phyloP scores from a whole-genome alignment of 2,888 invertebrate genomes.

The Deilephila porcellus region DNA sequence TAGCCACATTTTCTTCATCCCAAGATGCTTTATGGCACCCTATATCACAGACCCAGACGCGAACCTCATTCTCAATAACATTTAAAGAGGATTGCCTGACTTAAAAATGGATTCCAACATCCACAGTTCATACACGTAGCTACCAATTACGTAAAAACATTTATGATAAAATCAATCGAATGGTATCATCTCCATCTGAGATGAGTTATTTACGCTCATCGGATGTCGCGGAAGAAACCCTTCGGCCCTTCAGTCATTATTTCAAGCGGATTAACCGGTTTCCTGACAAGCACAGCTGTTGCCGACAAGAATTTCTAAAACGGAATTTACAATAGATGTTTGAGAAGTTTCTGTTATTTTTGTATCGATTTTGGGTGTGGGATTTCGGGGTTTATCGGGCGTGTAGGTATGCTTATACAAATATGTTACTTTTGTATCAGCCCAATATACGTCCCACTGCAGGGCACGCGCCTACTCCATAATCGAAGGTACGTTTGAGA shows the following conservation, averaged over 20 bases:
- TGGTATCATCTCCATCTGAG: conserved; percentile 1
- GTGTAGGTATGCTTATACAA: background rate
- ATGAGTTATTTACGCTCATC: conserved; percentile 26
- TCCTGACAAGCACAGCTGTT: conserved; percentile 43
- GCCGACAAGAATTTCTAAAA: conserved; percentile 14
- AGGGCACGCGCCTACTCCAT: too few species aligned
- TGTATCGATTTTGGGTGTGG: background rate
- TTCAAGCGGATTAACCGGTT: conserved; percentile 45
- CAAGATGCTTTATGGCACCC: too few species aligned
- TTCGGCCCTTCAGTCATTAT: conserved; percentile 37
- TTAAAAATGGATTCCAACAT: too few species aligned
- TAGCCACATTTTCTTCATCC: too few species aligned
- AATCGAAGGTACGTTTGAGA: too few species aligned
- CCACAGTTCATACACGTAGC: too few species aligned
- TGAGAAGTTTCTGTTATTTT: background rate
- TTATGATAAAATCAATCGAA: conserved; percentile 6
- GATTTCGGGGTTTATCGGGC: background rate
- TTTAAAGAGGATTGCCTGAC: too few species aligned
- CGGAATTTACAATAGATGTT: background rate
- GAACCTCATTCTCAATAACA: too few species aligned
- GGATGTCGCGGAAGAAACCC: conserved; percentile 7
- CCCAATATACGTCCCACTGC: too few species aligned
- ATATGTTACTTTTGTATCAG: too few species aligned
- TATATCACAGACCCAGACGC: too few species aligned
- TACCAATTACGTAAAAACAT: too few species aligned